phyloP scores from a whole-genome alignment of 2,797 vertebrate genomes.

The Linurgus olivaceus region DNA sequence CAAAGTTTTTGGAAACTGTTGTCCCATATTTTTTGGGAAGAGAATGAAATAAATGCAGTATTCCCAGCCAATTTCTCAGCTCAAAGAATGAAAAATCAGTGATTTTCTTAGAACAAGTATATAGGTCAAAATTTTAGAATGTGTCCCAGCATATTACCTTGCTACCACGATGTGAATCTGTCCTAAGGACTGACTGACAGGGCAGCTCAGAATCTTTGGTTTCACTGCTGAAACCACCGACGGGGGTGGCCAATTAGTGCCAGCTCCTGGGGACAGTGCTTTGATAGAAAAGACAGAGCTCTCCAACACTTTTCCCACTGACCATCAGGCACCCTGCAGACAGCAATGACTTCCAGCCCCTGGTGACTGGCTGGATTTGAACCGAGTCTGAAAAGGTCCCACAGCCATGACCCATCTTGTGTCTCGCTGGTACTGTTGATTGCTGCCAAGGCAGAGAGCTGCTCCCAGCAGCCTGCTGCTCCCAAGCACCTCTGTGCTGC shows the following conservation, averaged over 20 bases:
- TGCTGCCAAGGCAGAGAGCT: neutral
- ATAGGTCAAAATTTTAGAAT: neutral
- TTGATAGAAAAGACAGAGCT: neutral
- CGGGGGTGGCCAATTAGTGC: neutral
- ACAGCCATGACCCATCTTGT: neutral
- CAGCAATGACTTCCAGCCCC: neutral
- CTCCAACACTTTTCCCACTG: neutral
- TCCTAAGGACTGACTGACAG: neutral
- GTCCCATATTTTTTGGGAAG: neutral
- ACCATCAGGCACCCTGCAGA: neutral
- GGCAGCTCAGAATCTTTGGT: neutral
- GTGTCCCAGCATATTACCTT: neutral
- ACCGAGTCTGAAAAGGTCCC: neutral
- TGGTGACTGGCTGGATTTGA: neutral
- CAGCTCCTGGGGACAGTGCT: neutral
- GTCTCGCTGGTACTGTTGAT: neutral
- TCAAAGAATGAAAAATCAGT: neutral
- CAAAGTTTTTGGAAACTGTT: neutral
- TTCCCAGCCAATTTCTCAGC: neutral
- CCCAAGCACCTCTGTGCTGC: neutral
- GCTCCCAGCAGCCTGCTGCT: neutral
- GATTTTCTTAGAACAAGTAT: neutral
- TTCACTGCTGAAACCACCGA: neutral
- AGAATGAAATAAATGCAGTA: neutral
- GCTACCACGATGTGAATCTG: neutral